phyloP scores from a whole-genome alignment of 2,888 invertebrate species.

The Ernsta delagoae region DNA sequence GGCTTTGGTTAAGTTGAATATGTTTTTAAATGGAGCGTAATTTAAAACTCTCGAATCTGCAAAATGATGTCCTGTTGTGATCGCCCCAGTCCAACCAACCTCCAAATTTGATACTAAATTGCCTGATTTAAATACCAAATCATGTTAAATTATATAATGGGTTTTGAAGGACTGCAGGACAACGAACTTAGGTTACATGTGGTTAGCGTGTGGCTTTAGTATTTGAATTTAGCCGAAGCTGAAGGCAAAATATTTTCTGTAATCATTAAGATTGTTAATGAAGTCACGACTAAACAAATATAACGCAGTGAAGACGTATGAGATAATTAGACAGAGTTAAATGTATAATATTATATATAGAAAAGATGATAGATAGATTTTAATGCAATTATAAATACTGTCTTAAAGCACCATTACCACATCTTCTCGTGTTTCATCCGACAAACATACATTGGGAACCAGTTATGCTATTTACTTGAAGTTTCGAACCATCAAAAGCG shows the following conservation, averaged over 20 bases:
- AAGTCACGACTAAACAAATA: no score
- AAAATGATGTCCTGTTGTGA: conserved; percentile 2
- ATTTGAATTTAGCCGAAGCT: not conserved
- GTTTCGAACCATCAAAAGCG: conserved; percentile 34
- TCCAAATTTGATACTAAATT: conserved; percentile 14
- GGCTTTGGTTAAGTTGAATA: conserved; percentile 38
- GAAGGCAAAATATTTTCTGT: no score
- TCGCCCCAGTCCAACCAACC: not conserved
- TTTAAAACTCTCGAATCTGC: conserved; percentile 6
- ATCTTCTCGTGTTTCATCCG: conserved; percentile 13
- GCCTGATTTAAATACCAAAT: conserved; percentile 21
- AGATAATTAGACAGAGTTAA: not conserved
- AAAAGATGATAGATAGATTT: not conserved
- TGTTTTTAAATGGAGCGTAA: conserved; percentile 22
- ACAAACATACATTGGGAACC: conserved; percentile 38
- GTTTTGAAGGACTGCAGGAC: conserved; percentile 13
- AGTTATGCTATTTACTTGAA: conserved; percentile 32
- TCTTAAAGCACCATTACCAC: not conserved
- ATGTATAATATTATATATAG: not conserved
- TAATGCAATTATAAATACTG: not conserved
- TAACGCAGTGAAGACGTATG: not conserved
- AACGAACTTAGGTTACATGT: conserved; percentile 8
- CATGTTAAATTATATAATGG: conserved; percentile 13
- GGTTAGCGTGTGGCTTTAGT: not conserved
- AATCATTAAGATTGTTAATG: no score